Evolutionary conservation across 2,888 invertebrate species (phyloP), one percentile per base, ranked within the genome.

Genomic region (Cyclophora albipunctata): DNA sequence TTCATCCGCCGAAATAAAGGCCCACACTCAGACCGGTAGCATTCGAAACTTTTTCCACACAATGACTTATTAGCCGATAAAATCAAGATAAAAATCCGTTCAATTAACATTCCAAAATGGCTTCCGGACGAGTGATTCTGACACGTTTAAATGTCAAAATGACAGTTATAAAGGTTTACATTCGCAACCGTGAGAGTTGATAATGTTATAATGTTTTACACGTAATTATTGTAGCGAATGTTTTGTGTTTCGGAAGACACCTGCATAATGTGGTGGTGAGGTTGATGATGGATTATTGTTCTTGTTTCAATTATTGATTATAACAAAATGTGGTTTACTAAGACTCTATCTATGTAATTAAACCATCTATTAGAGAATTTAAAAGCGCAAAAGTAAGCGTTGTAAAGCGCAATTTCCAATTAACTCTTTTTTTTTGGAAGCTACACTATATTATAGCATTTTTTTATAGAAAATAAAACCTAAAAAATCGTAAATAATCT

Each of bases 61-160:
- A 87, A 87, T 84, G 83, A 73, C 77, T 83, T 78, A 78, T 86
- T 85, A 81, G 65, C 57, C 71, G 86, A 86, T 87, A 86, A 57
- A 67, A 86, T 86, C 84, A 59, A 69, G 85, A 84, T 86, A 79
- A 57, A 67, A 84, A 85, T 81, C 63, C 65, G 60, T 81, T 83
- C 84, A 82, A 86, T 87, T 86, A 86, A 86, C 74, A 84, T 85
- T 78, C 84, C 75, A 63, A 61, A 54, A 62, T 66, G 69, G 69
- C 75, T 80, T 78, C 78, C 75, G 77, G 73, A 59, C 57, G 60
- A 64, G 60, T 62, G 64, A 62, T 64, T 62, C 63, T 67, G 73
- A 74, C 69, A 70, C 3, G 20, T 34, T 50, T 75, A 75, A 80
- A 84, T 83, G 84, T 83, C 85, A 83, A 77, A 77, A 75, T 74